Evolutionary conservation across 2,113 vertebrate species (phyloP).

Genomic region (Pelusios castaneus): DNA sequence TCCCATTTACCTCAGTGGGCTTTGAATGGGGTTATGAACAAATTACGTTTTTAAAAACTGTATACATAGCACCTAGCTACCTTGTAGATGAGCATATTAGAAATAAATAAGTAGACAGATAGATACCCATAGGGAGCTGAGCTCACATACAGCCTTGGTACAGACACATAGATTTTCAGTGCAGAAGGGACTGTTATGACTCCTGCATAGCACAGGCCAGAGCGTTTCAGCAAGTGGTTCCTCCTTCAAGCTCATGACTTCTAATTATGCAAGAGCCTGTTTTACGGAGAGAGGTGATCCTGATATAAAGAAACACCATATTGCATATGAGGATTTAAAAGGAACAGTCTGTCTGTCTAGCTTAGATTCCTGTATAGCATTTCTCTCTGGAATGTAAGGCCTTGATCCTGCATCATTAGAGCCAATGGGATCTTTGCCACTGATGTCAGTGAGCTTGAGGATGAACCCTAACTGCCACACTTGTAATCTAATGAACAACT

Average conservation of each 20-base stretch:
- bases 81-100: background rate
- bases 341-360: background rate
- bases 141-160: background rate
- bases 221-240: background rate
- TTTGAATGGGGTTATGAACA: background rate
- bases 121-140: background rate
- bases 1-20: background rate
- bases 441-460: background rate
- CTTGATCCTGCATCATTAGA: background rate
- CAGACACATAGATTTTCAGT: background rate
- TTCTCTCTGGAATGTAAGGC: background rate
- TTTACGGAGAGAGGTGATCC: background rate
- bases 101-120: background rate
- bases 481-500: background rate
- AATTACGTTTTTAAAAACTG: background rate
- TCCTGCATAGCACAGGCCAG: background rate
- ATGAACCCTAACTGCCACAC: background rate
- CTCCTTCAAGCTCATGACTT: background rate
- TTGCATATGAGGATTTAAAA: background rate
- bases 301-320: background rate
- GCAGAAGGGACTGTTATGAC: background rate
- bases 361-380: background rate
- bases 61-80: background rate
- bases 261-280: background rate
- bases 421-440: background rate